Percentiles rank a stretch among this genome's conserved stretches.
phyloP scores from a whole-genome alignment of 2,888 invertebrate genomes.

The Aleiodes alternator region DNA sequence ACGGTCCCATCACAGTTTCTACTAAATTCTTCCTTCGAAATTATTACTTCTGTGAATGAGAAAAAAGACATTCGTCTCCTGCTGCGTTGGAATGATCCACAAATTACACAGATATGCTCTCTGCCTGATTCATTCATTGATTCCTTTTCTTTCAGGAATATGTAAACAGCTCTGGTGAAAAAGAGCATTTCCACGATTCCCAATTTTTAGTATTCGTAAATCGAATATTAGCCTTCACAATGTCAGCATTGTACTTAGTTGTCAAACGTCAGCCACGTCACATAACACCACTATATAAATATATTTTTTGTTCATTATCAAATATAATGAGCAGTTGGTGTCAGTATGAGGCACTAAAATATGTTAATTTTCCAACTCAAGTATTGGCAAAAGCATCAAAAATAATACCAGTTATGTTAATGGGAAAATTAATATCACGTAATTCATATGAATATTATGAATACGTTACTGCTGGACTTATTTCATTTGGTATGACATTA shows the following conservation, averaged over 20 bases:
- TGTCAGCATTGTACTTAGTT: slow-evolving; percentile 82
- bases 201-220: slow-evolving; percentile 98
- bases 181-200: slow-evolving; percentile 90
- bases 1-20: too few species aligned
- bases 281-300: slow-evolving; percentile 93
- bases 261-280: slow-evolving; percentile 81
- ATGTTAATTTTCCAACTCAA: slow-evolving; percentile 98
- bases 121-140: neutral
- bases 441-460: slow-evolving; percentile 93
- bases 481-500: slow-evolving; percentile 94
- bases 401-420: slow-evolving; percentile 98
- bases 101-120: too few species aligned
- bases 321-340: slow-evolving; percentile 99
- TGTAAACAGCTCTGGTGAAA: slow-evolving; percentile 79
- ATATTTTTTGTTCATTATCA: slow-evolving; percentile 96
- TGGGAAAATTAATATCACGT: slow-evolving; percentile 94
- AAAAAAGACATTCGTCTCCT: too few species aligned
- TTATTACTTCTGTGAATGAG: too few species aligned
- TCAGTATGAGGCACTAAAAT: slow-evolving; percentile 99
- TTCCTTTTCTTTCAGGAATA: slow-evolving; percentile 79
- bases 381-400: slow-evolving; percentile 98
- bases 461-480: slow-evolving; percentile 91
- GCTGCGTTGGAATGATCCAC: too few species aligned
- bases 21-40: too few species aligned
- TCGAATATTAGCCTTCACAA: slow-evolving; percentile 88